Percentiles rank a stretch among this genome's conserved stretches.
These are phyloP conservation scores for Sphaerodactylus townsendi DNA, from an alignment of 2,113 vertebrate species.

Conservation along the genomic window DNA sequence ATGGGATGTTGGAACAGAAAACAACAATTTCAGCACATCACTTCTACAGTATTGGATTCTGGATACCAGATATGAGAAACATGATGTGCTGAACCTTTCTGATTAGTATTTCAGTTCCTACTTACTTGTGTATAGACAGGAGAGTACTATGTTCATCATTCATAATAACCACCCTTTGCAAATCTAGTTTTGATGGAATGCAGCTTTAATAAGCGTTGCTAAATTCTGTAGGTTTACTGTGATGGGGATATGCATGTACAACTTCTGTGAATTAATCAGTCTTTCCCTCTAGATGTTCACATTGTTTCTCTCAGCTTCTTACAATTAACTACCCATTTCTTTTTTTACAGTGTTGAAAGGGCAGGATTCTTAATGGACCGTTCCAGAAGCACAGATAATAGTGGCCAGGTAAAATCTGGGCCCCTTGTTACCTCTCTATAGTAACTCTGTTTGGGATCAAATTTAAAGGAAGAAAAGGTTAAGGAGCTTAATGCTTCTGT, in stretches of 20 bases:
- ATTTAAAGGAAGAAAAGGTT: neutral
- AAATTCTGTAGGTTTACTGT: neutral
- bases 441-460: neutral
- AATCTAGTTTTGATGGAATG: neutral
- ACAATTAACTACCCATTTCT: neutral
- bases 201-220: neutral
- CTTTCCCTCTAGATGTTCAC: rapidly evolving
- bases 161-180: neutral
- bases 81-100: neutral
- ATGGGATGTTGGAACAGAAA: neutral
- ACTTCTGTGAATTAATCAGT: rapidly evolving
- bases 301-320: neutral
- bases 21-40: neutral
- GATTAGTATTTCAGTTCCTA: neutral
- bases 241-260: neutral
- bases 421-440: neutral
- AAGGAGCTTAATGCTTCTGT: neutral
- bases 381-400: slow-evolving; percentile 57
- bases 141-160: neutral
- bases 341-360: slow-evolving; percentile 64
- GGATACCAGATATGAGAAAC: neutral
- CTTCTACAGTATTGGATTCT: neutral
- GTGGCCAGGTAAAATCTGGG: slow-evolving; percentile 53
- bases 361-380: slow-evolving; percentile 68
- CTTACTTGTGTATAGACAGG: neutral